phyloP scores from a whole-genome alignment of 1,140 invertebrate species.

The Chymomyza costata region DNA sequence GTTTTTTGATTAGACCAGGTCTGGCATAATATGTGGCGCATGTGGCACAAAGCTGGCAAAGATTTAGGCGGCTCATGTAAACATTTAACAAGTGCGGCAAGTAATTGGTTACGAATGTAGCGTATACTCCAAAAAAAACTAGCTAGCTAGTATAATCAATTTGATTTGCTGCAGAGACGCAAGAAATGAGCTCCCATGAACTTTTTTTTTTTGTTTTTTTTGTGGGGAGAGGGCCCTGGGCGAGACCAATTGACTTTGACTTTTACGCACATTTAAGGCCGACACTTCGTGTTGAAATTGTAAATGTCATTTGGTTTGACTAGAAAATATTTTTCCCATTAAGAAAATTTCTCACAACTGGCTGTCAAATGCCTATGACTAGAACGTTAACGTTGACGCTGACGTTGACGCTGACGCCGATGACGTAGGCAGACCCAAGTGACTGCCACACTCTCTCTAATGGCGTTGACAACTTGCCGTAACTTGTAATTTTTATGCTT shows the following conservation, averaged over 20 bases:
- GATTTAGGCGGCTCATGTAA: constrained; percentile 43
- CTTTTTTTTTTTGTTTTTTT: no score
- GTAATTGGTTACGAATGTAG: not conserved
- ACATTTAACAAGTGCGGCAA: constrained; percentile 1
- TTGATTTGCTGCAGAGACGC: no score
- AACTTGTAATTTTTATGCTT: constrained; percentile 48
- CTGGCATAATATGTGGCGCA: constrained; percentile 17
- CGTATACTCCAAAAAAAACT: constrained; percentile 8
- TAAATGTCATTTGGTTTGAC: constrained; percentile 32
- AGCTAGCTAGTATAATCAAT: no score
- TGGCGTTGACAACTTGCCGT: constrained; percentile 46
- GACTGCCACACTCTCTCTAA: constrained; percentile 16
- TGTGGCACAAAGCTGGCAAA: constrained; percentile 17
- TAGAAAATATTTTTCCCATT: constrained; percentile 21
- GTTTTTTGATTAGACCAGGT: constrained; percentile 62
- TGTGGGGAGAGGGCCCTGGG: no score
- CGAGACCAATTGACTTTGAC: constrained; percentile 19
- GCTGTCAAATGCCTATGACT: no score
- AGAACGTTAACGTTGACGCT: no score
- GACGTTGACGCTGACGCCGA: no score
- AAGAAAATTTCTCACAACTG: constrained; percentile 21
- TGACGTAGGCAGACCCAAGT: no score
- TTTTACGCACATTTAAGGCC: constrained; percentile 11
- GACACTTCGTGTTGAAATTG: constrained; percentile 33
- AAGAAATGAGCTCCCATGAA: no score